phyloP scores from a whole-genome alignment of 2,113 vertebrate genomes.

The Lasiurus cinereus region DNA sequence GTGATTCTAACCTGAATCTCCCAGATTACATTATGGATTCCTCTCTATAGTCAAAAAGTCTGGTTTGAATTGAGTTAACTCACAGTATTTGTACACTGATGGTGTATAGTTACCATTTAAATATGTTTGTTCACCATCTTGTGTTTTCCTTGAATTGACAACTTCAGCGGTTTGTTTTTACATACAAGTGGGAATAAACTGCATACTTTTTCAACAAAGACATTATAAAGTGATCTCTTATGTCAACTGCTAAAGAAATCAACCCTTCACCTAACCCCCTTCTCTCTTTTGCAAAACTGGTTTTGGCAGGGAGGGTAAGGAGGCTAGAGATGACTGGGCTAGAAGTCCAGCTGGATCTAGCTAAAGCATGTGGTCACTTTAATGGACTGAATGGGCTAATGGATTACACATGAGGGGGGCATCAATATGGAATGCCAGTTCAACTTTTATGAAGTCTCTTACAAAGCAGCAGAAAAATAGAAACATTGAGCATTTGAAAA shows the following conservation, averaged over 20 bases:
- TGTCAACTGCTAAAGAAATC: not conserved
- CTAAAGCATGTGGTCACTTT: not conserved
- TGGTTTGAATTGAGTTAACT: not conserved
- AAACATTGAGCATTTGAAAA: not conserved
- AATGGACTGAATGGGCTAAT: not conserved
- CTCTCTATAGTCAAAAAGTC: not conserved
- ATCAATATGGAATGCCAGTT: not conserved
- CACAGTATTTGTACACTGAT: not conserved
- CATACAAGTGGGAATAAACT: not conserved
- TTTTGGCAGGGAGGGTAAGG: not conserved
- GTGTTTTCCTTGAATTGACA: not conserved
- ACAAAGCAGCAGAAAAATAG: not conserved
- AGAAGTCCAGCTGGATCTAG: not conserved
- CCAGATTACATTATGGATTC: not conserved
- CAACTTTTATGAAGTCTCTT: not conserved
- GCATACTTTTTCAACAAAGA: not conserved
- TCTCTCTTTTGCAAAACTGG: not conserved
- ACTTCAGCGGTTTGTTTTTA: not conserved
- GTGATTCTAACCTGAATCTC: not conserved
- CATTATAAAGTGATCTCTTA: not conserved
- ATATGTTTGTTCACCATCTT: not conserved
- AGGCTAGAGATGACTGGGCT: not conserved
- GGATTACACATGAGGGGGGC: not conserved
- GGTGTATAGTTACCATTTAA: not conserved
- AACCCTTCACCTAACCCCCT: not conserved